phyloP scores from a whole-genome alignment of 2,113 vertebrate species.

The Mastomys natalensis region DNA sequence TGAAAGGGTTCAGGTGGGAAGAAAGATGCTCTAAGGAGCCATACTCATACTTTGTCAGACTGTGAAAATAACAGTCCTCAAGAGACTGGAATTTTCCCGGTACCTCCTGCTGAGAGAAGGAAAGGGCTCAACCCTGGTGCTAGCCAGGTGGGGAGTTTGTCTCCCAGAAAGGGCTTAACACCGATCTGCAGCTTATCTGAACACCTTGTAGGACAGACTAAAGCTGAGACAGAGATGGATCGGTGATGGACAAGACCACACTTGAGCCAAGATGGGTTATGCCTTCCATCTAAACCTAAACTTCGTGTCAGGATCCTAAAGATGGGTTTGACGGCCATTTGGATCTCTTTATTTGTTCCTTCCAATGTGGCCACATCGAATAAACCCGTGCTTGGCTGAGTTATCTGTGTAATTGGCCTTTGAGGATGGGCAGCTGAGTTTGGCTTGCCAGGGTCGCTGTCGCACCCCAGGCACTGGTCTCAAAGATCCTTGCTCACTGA shows the following conservation, averaged over 20 bases:
- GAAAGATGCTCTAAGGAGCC: background rate
- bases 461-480: fast-evolving
- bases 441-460: too few relatives aligned
- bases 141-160: background rate
- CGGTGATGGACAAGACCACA: background rate
- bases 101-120: too few relatives aligned
- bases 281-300: background rate
- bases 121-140: background rate
- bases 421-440: background rate
- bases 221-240: background rate
- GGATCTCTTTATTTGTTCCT: too few relatives aligned
- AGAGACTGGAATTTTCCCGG: background rate
- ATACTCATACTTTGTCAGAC: background rate
- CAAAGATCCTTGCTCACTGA: background rate
- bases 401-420: background rate
- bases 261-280: background rate
- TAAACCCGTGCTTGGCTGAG: background rate
- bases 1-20: background rate
- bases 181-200: background rate
- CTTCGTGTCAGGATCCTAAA: background rate
- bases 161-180: background rate
- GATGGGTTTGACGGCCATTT: too few relatives aligned
- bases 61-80: background rate
- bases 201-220: background rate
- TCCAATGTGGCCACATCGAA: too few relatives aligned